A percentile compares a stretch with the other conserved stretches of the same genome.
Conservation (phyloP, 2,113 vertebrate species). For the Poicephalus gulielmi region DNA sequence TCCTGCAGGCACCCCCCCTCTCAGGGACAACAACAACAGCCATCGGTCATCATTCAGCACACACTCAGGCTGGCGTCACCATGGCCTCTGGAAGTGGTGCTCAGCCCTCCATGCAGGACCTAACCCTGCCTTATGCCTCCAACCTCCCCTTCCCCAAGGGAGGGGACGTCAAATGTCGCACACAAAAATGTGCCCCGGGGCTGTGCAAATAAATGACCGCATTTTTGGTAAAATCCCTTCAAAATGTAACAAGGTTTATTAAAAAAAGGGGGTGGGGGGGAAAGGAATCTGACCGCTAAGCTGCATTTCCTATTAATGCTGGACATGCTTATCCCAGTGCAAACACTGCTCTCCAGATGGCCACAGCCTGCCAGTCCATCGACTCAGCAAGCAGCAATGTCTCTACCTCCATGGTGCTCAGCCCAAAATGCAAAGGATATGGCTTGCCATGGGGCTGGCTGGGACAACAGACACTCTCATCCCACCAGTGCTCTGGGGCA, state of each 20-base stretch:
- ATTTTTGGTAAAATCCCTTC: constrained; percentile 70
- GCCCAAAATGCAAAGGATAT: neutral
- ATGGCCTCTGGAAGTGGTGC: accelerated
- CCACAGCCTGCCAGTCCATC: neutral
- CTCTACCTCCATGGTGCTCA: neutral
- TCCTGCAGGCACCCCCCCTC: neutral
- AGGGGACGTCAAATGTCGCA: neutral
- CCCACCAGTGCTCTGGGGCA: neutral
- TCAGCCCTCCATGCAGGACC: neutral
- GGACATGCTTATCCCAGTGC: constrained; percentile 16
- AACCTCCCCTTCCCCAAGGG: neutral
- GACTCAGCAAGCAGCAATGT: neutral
- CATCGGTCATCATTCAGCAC: neutral
- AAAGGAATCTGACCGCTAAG: constrained; percentile 26
- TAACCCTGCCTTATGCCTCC: neutral
- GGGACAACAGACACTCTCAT: neutral
- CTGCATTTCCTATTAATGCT: constrained; percentile 51
- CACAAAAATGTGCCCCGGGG: constrained; percentile 36
- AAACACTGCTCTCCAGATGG: constrained; percentile 12
- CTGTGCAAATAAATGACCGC: constrained; percentile 56
- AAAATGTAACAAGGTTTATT: constrained; percentile 61
- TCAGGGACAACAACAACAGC: neutral
- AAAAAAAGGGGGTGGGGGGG: neutral
- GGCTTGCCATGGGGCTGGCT: neutral
- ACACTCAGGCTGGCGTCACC: accelerated